phyloP scores from a whole-genome alignment of 2,113 vertebrate genomes.

The Galbula dea region DNA sequence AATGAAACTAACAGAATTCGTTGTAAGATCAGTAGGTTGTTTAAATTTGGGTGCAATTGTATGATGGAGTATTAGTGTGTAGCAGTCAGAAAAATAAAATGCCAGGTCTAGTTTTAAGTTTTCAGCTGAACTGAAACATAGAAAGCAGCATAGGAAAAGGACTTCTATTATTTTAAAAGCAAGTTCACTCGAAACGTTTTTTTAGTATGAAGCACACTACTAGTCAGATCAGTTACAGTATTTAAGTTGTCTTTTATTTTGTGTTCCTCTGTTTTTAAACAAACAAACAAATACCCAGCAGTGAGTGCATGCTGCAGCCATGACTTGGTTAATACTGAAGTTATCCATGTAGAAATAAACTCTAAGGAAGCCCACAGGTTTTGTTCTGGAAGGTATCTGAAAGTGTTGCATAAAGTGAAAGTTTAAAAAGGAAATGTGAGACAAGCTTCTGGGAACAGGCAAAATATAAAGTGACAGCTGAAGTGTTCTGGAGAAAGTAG shows the following conservation, averaged over 20 bases:
- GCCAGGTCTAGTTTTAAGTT: background rate
- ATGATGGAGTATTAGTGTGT: background rate
- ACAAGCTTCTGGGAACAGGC: background rate
- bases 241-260: background rate
- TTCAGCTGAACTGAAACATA: background rate
- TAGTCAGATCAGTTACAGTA: background rate
- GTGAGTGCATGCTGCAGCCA: background rate
- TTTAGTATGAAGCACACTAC: background rate
- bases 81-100: background rate
- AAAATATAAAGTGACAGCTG: background rate
- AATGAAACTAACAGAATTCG: background rate
- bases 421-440: background rate
- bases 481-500: background rate
- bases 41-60: background rate
- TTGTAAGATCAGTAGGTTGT: background rate
- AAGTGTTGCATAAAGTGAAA: background rate
- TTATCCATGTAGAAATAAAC: background rate
- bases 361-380: background rate
- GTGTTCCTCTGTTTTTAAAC: background rate
- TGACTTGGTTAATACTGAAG: background rate
- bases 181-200: background rate
- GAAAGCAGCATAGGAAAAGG: background rate
- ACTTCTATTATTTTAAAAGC: background rate
- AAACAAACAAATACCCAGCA: background rate
- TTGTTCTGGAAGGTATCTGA: background rate